Evolutionary conservation across 53 echinoderm and acorn worm genomes (phyloP).

Genomic region (Echinometra lucunter): DNA sequence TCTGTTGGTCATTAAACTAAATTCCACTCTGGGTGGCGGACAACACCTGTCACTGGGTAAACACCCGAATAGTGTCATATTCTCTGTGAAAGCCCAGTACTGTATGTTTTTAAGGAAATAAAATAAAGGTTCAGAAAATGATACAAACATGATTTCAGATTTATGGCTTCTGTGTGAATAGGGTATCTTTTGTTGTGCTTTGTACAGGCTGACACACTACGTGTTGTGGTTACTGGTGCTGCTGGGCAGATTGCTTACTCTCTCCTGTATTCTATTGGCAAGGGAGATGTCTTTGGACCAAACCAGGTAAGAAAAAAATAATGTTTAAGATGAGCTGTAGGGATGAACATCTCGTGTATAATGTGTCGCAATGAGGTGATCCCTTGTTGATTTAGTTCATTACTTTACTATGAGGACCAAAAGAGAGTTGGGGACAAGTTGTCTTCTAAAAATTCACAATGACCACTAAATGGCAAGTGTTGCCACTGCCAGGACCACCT

Average conservation of each 20-base stretch:
- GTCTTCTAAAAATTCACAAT: neutral
- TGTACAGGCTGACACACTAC: conserved; percentile 81
- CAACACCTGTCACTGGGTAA: no score
- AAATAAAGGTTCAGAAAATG: neutral
- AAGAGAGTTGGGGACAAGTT: neutral
- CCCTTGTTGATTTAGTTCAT: no score
- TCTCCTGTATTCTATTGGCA: conserved; percentile 94
- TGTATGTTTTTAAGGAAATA: neutral
- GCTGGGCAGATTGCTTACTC: conserved; percentile 99
- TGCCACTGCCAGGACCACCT: neutral
- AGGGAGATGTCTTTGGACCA: conserved; percentile 96
- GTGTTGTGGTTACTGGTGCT: conserved; percentile 95
- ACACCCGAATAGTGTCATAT: no score
- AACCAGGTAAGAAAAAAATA: conserved; percentile 83
- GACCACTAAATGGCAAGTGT: neutral
- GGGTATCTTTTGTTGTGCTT: neutral
- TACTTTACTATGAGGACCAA: neutral
- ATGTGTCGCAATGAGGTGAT: no score
- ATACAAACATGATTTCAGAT: neutral
- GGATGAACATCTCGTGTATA: no score
- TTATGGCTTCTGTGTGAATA: neutral
- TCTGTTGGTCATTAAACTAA: no score
- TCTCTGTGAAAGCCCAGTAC: no score
- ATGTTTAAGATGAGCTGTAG: no score
- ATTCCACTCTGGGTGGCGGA: no score